Conservation (phyloP, 2,888 invertebrate genomes). For the Salpingus planirostris region DNA sequence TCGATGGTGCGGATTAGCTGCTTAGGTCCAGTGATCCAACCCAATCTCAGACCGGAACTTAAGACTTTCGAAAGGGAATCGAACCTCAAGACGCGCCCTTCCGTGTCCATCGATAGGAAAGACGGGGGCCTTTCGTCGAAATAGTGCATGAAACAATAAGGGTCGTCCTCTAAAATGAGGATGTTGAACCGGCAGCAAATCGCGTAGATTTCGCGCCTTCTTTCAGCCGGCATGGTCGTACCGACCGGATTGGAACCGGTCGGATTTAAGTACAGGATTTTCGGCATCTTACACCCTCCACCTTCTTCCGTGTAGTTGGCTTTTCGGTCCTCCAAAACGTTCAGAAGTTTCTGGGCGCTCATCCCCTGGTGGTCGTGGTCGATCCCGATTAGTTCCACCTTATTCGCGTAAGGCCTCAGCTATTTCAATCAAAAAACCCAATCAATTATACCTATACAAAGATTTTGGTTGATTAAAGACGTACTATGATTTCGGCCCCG, state of each 20-base stretch:
- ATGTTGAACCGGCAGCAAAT: constrained; percentile 69
- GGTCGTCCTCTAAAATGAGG: constrained; percentile 73
- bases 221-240: constrained; percentile 53
- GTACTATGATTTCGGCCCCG: constrained; percentile 58
- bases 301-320: constrained; percentile 38
- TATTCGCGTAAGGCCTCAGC: no score
- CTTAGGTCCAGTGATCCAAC: constrained; percentile 64
- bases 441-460: no score
- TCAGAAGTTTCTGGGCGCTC: constrained; percentile 50
- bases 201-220: constrained; percentile 61
- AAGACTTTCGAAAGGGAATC: constrained; percentile 73
- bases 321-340: constrained; percentile 48
- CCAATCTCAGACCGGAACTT: constrained; percentile 62
- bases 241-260: constrained; percentile 68
- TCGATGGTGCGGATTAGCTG: constrained; percentile 55
- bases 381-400: constrained; percentile 56
- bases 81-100: constrained; percentile 65
- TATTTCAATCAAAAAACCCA: no score
- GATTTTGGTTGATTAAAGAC: no score
- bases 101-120: constrained; percentile 64
- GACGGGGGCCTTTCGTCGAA: constrained; percentile 52
- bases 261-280: constrained; percentile 64
- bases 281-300: constrained; percentile 51
- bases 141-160: constrained; percentile 72
- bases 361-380: constrained; percentile 63